phyloP scores from a whole-genome alignment of 2,113 vertebrate genomes.

The Coptodon rendalli region DNA sequence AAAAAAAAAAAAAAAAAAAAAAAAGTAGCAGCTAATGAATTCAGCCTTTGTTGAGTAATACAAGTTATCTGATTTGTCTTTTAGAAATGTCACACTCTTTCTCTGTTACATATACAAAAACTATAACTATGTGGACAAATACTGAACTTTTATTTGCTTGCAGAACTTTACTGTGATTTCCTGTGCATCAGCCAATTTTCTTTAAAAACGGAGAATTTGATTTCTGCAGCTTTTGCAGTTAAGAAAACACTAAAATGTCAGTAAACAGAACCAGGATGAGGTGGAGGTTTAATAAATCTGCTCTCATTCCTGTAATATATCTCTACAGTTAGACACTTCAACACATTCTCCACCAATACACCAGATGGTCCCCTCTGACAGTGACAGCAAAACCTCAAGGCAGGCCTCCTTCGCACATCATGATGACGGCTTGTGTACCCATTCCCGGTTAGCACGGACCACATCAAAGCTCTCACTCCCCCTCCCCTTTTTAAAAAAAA shows the following conservation, averaged over 20 bases:
- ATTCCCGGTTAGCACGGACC: conserved; percentile 45
- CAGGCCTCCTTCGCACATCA: conserved; percentile 47
- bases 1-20: neutral
- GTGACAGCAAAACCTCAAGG: conserved; percentile 41
- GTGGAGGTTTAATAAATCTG: neutral
- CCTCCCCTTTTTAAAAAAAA: neutral
- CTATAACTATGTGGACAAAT: neutral
- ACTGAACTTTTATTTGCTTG: neutral
- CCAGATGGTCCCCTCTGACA: conserved; percentile 58
- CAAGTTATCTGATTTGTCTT: neutral
- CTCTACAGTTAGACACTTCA: conserved; percentile 17
- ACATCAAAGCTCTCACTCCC: conserved; percentile 62
- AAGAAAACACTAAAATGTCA: neutral
- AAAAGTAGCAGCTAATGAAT: neutral
- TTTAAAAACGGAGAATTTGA: neutral
- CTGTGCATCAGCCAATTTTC: neutral
- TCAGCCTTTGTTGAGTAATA: neutral
- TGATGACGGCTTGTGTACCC: conserved; percentile 50
- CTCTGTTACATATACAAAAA: neutral
- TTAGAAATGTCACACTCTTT: neutral
- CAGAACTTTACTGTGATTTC: neutral
- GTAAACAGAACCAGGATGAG: neutral
- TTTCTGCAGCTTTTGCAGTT: neutral
- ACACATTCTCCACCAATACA: conserved; percentile 35
- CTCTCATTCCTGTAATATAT: neutral